phyloP scores from a whole-genome alignment of 2,888 invertebrate genomes.

The Notodromas monacha region DNA sequence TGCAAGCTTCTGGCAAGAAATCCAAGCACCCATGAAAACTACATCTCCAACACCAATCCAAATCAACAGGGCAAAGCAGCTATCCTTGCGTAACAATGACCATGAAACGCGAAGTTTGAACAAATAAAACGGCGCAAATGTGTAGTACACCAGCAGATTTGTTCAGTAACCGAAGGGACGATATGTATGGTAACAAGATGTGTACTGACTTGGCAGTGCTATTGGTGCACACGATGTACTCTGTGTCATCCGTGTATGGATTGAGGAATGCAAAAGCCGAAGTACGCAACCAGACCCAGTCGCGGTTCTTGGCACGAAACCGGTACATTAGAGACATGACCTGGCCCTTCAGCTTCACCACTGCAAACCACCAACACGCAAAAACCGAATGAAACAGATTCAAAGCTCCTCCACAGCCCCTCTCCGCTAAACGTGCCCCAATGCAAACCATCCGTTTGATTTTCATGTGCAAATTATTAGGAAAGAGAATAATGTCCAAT shows the following conservation, averaged over 20 bases:
- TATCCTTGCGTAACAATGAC: no score
- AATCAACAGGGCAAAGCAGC: background rate
- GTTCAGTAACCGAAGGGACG: no score
- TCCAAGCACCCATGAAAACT: no score
- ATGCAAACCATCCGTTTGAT: no score
- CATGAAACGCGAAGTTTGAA: no score
- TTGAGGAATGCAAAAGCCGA: conserved; percentile 95
- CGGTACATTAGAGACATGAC: conserved; percentile 83
- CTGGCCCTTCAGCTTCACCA: conserved; percentile 80
- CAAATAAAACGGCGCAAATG: no score
- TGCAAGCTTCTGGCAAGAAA: conserved; percentile 6
- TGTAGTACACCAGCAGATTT: no score
- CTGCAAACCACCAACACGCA: no score
- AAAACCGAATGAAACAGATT: no score
- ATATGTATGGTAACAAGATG: no score
- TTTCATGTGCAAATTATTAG: no score
- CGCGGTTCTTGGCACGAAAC: conserved; percentile 72
- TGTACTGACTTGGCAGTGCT: conserved; percentile 51
- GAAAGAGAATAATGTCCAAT: no score
- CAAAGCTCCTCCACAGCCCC: conserved; percentile 5
- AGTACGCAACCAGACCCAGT: conserved; percentile 87
- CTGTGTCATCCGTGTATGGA: conserved; percentile 91
- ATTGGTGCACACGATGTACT: conserved; percentile 95
- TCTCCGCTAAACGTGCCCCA: background rate
- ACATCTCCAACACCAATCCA: background rate